These are phyloP conservation scores for Scaptomyza polygonia DNA, from an alignment of 2,888 invertebrate species.

Conservation along the genomic window DNA sequence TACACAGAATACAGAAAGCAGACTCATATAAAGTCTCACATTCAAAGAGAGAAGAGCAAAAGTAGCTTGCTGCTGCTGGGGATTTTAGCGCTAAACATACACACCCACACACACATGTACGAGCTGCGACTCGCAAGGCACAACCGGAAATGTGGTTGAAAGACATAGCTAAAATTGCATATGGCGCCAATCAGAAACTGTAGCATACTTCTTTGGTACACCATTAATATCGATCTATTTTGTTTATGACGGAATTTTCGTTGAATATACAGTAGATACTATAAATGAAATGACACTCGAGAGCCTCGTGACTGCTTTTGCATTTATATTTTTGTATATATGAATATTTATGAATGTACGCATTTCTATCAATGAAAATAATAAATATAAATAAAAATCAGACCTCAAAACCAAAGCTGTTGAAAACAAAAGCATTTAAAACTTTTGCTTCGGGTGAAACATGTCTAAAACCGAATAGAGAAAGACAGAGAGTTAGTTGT, in stretches of 20 bases:
- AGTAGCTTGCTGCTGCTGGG: conserved; percentile 15
- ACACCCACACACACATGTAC: conserved; percentile 29
- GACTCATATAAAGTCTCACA: background rate
- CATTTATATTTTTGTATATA: conserved; percentile 1
- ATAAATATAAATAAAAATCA: conserved; percentile 9
- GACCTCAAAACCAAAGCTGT: conserved; percentile 11
- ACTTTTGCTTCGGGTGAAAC: conserved; percentile 18
- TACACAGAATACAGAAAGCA: background rate
- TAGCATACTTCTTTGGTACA: conserved; percentile 52
- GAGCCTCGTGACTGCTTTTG: conserved; percentile 11
- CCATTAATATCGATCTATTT: conserved; percentile 43
- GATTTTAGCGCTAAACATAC: conserved; percentile 14
- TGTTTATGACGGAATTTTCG: conserved; percentile 24
- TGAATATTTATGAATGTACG: conserved; percentile 40
- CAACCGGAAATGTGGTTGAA: conserved; percentile 57
- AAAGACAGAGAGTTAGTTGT: background rate
- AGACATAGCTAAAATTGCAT: background rate
- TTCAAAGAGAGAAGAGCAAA: background rate
- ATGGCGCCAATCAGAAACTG: conserved; percentile 39
- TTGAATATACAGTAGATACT: background rate
- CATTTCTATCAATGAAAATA: conserved; percentile 27
- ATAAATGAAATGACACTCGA: background rate
- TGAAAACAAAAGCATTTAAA: conserved; percentile 37
- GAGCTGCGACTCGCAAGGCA: conserved; percentile 2
- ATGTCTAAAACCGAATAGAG: conserved; percentile 1